These are phyloP conservation scores for Forbesichthys agassizii DNA, from an alignment of 2,113 vertebrate species.

Conservation along the genomic window DNA sequence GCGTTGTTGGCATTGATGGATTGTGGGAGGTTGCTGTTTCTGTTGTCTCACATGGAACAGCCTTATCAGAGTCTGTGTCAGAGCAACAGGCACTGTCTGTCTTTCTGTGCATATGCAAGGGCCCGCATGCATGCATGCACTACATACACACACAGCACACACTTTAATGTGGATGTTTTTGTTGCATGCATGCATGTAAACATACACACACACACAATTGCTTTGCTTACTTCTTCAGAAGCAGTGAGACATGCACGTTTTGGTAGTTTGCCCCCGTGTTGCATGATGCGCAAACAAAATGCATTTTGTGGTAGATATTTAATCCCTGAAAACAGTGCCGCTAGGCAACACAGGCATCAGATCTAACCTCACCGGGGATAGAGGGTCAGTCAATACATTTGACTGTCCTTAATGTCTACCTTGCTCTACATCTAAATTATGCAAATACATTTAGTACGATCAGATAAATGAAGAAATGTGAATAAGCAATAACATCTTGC, in stretches of 20 bases:
- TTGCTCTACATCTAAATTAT: conserved; percentile 23
- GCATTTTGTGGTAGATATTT: conserved; percentile 22
- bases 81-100: conserved; percentile 52
- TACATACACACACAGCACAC: too few relatives aligned
- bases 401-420: conserved; percentile 24
- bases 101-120: conserved; percentile 40
- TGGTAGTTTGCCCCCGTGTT: conserved; percentile 1
- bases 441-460: too few relatives aligned
- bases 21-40: conserved; percentile 56
- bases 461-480: too few relatives aligned
- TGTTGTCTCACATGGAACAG: conserved; percentile 64
- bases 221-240: conserved; percentile 24
- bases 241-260: conserved; percentile 3
- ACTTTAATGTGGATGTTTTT: too few relatives aligned
- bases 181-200: not conserved
- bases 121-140: conserved; percentile 3
- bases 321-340: conserved; percentile 22
- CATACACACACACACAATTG: conserved; percentile 10
- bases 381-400: conserved; percentile 23
- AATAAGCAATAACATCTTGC: too few relatives aligned
- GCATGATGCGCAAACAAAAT: conserved; percentile 21
- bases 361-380: conserved; percentile 14
- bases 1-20: conserved; percentile 50
- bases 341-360: conserved; percentile 19
- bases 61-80: conserved; percentile 71